phyloP scores from a whole-genome alignment of 2,113 vertebrate species.

The Mesembrinibis cayennensis region DNA sequence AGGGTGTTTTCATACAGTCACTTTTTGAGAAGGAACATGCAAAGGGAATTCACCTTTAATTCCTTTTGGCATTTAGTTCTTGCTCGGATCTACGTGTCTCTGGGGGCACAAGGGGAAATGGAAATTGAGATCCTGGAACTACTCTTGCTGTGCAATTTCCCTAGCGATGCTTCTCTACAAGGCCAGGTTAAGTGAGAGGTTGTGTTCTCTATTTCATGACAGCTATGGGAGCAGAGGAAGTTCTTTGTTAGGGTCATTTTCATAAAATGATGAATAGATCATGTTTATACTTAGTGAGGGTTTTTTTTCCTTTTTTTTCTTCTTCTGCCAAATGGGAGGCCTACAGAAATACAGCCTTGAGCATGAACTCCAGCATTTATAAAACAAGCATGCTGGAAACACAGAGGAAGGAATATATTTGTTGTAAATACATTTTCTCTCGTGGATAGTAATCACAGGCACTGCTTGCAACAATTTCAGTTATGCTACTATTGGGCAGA shows the following conservation, averaged over 20 bases:
- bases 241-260: background rate
- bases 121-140: background rate
- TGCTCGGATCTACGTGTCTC: background rate
- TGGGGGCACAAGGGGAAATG: background rate
- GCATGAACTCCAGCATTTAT: background rate
- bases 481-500: background rate
- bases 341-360: background rate
- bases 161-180: background rate
- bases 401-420: background rate
- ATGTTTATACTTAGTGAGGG: background rate
- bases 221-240: background rate
- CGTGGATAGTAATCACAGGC: background rate
- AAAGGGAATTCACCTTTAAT: slow-evolving; percentile 1
- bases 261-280: background rate
- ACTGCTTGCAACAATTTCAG: background rate
- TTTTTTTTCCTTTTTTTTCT: background rate
- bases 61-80: background rate
- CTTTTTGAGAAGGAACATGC: background rate
- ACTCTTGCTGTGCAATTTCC: background rate
- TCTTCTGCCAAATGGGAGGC: background rate
- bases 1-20: background rate
- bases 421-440: background rate
- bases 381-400: background rate
- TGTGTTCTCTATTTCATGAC: background rate
- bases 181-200: background rate